A percentile compares a stretch with the other conserved stretches of the same genome.
These are phyloP conservation scores for Schrankia costaestrigalis DNA, from an alignment of 2,888 invertebrate species.

Conservation along the genomic window DNA sequence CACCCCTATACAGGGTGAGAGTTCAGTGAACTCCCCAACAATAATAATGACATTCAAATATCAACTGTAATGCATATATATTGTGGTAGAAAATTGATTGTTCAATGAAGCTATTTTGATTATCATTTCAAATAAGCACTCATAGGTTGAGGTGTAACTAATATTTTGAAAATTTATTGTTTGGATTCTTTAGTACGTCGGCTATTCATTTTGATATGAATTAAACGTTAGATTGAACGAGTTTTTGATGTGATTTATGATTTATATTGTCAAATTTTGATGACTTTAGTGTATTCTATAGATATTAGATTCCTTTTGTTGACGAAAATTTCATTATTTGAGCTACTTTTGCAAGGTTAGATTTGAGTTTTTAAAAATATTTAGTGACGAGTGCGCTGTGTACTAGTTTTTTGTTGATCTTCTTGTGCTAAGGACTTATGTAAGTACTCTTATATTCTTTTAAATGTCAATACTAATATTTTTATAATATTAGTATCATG, in stretches of 20 bases:
- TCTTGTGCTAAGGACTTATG: too few species aligned
- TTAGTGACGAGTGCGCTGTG: too few species aligned
- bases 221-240: constrained; percentile 10
- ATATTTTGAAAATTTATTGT: constrained; percentile 44
- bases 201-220: constrained; percentile 19
- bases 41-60: constrained; percentile 12
- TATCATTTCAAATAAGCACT: constrained; percentile 40
- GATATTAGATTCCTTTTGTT: too few species aligned
- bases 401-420: too few species aligned
- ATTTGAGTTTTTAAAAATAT: too few species aligned
- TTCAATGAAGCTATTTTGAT: constrained; percentile 24
- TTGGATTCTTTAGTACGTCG: constrained; percentile 23
- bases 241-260: constrained; percentile 18
- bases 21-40: constrained; percentile 44
- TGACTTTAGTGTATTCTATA: too few species aligned
- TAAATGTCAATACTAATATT: too few species aligned
- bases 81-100: constrained; percentile 15
- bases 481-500: too few species aligned
- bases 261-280: constrained; percentile 5
- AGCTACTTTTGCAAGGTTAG: too few species aligned
- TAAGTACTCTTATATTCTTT: too few species aligned
- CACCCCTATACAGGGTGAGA: constrained; percentile 47
- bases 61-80: constrained; percentile 2
- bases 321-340: too few species aligned
- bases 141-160: constrained; percentile 39